Conservation (phyloP, 2,888 invertebrate species). For the Drosophila macrothrix region DNA sequence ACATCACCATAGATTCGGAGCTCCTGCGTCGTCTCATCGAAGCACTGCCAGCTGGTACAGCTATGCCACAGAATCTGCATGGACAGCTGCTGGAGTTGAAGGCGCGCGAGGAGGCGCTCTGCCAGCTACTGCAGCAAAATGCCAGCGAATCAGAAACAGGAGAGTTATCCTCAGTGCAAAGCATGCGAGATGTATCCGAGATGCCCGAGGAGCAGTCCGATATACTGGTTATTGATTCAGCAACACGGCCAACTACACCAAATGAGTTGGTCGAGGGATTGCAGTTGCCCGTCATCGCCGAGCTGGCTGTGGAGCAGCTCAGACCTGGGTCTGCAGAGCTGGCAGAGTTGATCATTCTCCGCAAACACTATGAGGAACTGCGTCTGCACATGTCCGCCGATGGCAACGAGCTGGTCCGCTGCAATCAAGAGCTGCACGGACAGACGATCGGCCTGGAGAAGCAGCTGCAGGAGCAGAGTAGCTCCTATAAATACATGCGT, state of each 20-base stretch:
- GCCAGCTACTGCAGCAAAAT: constrained; percentile 65
- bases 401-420: constrained; percentile 72
- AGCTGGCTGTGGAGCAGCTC: constrained; percentile 42
- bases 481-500: constrained; percentile 79
- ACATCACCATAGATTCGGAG: constrained; percentile 83
- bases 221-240: constrained; percentile 60
- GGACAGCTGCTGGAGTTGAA: constrained; percentile 87
- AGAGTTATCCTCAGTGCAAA: constrained; percentile 78
- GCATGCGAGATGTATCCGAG: constrained; percentile 76
- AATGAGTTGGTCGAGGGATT: constrained; percentile 65
- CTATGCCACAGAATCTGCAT: constrained; percentile 91
- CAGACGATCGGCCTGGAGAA: constrained; percentile 69
- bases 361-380: constrained; percentile 80
- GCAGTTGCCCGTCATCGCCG: constrained; percentile 71
- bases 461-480: constrained; percentile 67
- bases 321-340: constrained; percentile 52
- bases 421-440: constrained; percentile 73
- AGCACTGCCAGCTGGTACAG: constrained; percentile 89
- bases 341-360: constrained; percentile 72
- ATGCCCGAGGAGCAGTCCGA: constrained; percentile 56
- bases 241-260: constrained; percentile 82
- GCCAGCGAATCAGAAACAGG: constrained; percentile 67
- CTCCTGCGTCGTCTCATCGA: constrained; percentile 84
- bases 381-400: constrained; percentile 77
- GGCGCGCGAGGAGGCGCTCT: constrained; percentile 81